Evolutionary conservation across 2,113 vertebrate species (phyloP), one percentile per base, ranked within the genome.

Genomic region (Petroica traversi): DNA sequence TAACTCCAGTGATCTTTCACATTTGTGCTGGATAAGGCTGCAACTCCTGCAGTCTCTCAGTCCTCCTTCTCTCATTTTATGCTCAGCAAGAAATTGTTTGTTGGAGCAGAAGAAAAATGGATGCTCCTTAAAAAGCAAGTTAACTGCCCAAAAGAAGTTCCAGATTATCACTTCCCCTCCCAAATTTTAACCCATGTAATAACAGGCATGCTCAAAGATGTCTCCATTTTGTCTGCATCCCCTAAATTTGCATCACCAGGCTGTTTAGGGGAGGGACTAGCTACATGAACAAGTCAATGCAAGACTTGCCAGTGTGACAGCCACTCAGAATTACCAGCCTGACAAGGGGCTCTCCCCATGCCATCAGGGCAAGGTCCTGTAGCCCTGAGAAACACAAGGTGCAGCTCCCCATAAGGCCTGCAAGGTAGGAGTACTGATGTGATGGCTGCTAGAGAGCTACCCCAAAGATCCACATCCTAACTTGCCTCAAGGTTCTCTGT

Each of bases 381-480:
- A 85, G 81, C 55, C 92, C 48, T 67, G 48, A 75, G 69, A 69
- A 93, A 85, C 13, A 46, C 51, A 49, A 69, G 28, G 29, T 24
- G 58, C 40, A 55, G 33, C 26, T 68, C 49, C 57, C 2, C 11
- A 9, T 3, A 82, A 49, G 0, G 2, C 13, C 43, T 69, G 54
- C 18, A n/a, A 69, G n/a, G 15, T 48, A 40, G 8, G 11, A 58
- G 29, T 20, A 54, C 0, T 1, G n/a, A 24, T 22, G 9, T 6
- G 66, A 62, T 29, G 46, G 54, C 58, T 85, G 16, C 63, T 54
- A 22, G 28, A 88, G 45, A 89, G 46, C 41, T 43, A 45, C n/a
- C 12, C 24, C 41, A 12, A 74, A 71, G 45, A 85, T 9, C 34
- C 33, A 49, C 22, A 41, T 36, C 51, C 28, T 80, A 61, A 62